Evolutionary conservation across 2,888 invertebrate species (phyloP).

Genomic region (Nasonovia ribisnigri): DNA sequence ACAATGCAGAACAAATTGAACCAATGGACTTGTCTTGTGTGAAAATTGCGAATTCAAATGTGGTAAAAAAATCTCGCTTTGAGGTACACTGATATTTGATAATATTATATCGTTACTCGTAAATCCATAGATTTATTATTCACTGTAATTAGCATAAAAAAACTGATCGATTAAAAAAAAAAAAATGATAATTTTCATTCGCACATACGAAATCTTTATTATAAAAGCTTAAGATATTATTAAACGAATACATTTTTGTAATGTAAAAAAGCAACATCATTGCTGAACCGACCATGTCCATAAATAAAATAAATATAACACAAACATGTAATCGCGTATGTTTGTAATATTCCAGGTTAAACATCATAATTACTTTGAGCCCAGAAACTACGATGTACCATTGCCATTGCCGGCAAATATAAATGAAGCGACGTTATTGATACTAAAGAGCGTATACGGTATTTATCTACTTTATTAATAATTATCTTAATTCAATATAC

Average conservation of each 20-base stretch:
- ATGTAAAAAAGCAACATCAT: background rate
- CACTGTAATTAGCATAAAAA: background rate
- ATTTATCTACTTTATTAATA: background rate
- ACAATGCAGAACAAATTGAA: slow-evolving; percentile 28
- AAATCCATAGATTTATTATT: background rate
- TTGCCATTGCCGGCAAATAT: slow-evolving; percentile 23
- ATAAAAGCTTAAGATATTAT: background rate
- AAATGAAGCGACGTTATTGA: slow-evolving; percentile 9
- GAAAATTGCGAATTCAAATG: background rate
- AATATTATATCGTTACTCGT: background rate
- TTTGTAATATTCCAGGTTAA: slow-evolving; percentile 37
- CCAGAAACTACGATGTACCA: background rate
- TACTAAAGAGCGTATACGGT: slow-evolving; percentile 49
- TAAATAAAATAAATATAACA: background rate
- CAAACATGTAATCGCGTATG: background rate
- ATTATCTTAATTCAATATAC: background rate
- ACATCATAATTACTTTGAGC: background rate
- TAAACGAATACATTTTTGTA: background rate
- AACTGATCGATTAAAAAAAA: background rate
- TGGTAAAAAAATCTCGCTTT: background rate
- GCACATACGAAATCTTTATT: background rate
- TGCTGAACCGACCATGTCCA: background rate
- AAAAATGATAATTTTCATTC: background rate
- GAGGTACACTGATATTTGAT: background rate
- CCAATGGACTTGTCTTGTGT: slow-evolving; percentile 49